Base-by-base conservation (phyloP, 2,888 invertebrate genomes). In the Tinea trinotella region DNA sequence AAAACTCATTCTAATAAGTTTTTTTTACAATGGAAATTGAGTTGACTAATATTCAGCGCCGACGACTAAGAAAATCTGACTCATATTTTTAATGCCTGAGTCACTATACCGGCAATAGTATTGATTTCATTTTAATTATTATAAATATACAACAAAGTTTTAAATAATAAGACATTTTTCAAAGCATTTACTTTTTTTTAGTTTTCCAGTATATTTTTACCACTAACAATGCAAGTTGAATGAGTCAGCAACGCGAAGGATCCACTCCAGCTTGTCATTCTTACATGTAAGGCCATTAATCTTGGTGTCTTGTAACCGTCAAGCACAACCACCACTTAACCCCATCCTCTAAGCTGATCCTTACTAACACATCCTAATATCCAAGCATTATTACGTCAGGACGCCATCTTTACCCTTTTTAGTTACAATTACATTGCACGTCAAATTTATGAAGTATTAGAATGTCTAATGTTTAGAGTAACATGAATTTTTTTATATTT, bases 241-340 rank as follows among this genome's bases (percentile, higher is more conserved):
- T 19, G 46, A 46, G 46, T 46, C 18, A 46, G 46, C 46, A 17
- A 46, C 19, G 46, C 10, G 12, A 46, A 46, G 19, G 46, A 19
- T 17, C 40, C 12, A 46, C 46, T 46, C 19, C 46, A 6, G 46
- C 46, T 15, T 46, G 19, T 46, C 46, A 46, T 46, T 46, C n/a
- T 46, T 19, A 4, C 46, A 46, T 46, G 46, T 46, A 46, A 17
- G 19, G 46, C 13, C 24, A 22, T 24, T 50, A 50, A 46, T 46
- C 46, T 46, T 46, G 46, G n/a, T 17, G 46, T 19, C 22, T 50
- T 50, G 24, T 24, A 24, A 5, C 50, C 50, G 46, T 46, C 50
- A 24, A 13, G 24, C 50, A 10, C 50, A 13, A 50, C 22, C 50
- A 13, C 50, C 24, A 24, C 24, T 24, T 50, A 24, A 50, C 50